Evolutionary conservation across 1,140 invertebrate genomes (phyloP).

Genomic region (Ceratina japonica): DNA sequence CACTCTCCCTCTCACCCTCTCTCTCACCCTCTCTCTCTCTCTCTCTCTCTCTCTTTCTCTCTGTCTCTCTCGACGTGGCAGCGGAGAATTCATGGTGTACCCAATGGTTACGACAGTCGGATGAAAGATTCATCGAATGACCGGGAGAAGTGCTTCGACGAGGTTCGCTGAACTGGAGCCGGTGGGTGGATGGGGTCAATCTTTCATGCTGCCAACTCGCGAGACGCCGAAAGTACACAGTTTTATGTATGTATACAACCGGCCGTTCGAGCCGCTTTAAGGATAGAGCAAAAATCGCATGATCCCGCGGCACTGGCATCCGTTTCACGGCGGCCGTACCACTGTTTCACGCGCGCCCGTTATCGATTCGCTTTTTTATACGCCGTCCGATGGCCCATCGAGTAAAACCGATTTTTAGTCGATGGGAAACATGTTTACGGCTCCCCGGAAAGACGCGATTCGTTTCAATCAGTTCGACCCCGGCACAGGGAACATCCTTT

Average conservation of each 20-base stretch:
- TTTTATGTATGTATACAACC: conserved; percentile 6
- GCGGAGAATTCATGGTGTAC: conserved; percentile 46
- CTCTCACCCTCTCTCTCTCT: too few relatives aligned
- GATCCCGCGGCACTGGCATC: too few relatives aligned
- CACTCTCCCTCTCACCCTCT: neutral
- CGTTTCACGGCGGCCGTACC: too few relatives aligned
- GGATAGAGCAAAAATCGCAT: neutral
- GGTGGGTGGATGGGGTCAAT: conserved; percentile 16
- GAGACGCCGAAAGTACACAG: conserved; percentile 30
- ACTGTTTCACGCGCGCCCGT: too few relatives aligned
- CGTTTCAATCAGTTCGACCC: too few relatives aligned
- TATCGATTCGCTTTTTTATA: too few relatives aligned
- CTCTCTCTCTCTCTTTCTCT: too few relatives aligned
- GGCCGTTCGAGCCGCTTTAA: conserved; percentile 31
- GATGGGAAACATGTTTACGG: too few relatives aligned
- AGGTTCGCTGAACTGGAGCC: neutral
- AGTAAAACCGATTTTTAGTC: too few relatives aligned
- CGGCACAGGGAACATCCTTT: too few relatives aligned
- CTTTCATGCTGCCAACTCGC: conserved; percentile 40
- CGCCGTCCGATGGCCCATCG: too few relatives aligned
- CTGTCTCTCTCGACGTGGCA: neutral
- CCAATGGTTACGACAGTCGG: conserved; percentile 55
- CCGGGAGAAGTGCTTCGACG: conserved; percentile 50
- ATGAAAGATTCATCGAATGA: conserved; percentile 67
- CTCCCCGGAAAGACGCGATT: too few relatives aligned